Evolutionary conservation across 92 coral and sea anemone species (phyloP), one percentile per base, ranked within the genome.

Genomic region (Zoanthus sociatus): DNA sequence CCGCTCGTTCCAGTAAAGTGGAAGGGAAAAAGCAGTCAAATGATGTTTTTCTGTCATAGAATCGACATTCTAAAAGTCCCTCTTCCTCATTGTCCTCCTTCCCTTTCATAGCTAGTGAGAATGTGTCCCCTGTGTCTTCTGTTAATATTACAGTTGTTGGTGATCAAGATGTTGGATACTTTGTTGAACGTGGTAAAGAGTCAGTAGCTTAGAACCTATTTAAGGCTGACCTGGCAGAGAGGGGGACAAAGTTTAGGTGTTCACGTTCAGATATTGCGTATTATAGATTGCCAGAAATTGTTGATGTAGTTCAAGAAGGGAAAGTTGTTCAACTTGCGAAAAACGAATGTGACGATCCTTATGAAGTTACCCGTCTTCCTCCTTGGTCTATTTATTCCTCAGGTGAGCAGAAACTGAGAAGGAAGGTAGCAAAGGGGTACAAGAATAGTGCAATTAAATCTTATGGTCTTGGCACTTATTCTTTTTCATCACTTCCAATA

Each of bases 221-320:
- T n/a, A 6, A 12, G 74, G 82, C 69, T 74, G 82, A 85, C 42
- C 48, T 85, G 12, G 56, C 77, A 15, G 73, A 85, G 48, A 74
- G 88, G 47, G 73, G 60, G 16, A 85, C 83, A 42, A 74, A 60
- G 78, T 86, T 86, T 45, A 86, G 73, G 64, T 86, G 75, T 17
- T 74, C 83, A 76, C 75, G 89, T 37, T 63, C 33, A 30, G 83
- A 86, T 33, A 73, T 86, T 18, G 89, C 89, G 33, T 75, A 32
- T 68, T 81, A 14, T 32, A n/a, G 48, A 9, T 69, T 76, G n/a
- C 88, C 83, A 17, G 64, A 67, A 55, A 54, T 60, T 73, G 77
- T 71, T 71, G 69, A 83, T 10, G 68, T 51, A 47, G 64, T 61
- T 84, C 54, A 84, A 84, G 71, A 47, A 21, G 71, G 60, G 10